Evolutionary conservation across 2,113 vertebrate species (phyloP).

Genomic region (Phylloscopus trochiloides): DNA sequence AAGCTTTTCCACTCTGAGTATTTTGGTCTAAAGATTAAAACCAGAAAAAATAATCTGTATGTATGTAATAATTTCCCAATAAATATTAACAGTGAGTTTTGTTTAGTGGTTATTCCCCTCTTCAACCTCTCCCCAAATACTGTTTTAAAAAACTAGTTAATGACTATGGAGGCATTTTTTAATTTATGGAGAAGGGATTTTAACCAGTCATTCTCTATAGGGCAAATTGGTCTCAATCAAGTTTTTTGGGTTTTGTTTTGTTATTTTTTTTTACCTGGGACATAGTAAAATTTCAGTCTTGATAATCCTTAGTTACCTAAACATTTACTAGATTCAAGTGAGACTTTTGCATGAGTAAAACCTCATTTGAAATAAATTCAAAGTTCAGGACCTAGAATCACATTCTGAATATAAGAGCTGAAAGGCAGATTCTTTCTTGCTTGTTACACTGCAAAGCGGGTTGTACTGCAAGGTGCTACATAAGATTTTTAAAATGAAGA

Average conservation of each 20-base stretch:
- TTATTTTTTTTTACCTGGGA: not conserved
- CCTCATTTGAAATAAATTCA: not conserved
- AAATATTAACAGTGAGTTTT: not conserved
- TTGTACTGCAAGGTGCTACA: not conserved
- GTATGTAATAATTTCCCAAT: not conserved
- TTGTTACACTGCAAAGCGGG: not conserved
- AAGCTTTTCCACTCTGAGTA: not conserved
- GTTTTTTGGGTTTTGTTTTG: not conserved
- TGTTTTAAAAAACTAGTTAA: accelerated
- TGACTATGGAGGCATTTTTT: not conserved
- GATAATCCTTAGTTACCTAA: not conserved
- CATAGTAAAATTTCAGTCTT: not conserved
- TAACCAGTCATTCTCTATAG: not conserved
- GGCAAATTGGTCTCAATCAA: not conserved
- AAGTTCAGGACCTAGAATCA: not conserved
- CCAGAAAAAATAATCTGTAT: not conserved
- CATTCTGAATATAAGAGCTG: not conserved
- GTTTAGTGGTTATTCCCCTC: not conserved
- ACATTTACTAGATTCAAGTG: not conserved
- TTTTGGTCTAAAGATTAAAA: not conserved
- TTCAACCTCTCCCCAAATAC: not conserved
- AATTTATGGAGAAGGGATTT: not conserved
- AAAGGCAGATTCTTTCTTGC: not conserved
- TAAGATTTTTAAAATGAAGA: not conserved
- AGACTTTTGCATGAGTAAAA: not conserved